Evolutionary conservation across 1,140 invertebrate species (phyloP).

Genomic region (Aphaenogaster rudis): DNA sequence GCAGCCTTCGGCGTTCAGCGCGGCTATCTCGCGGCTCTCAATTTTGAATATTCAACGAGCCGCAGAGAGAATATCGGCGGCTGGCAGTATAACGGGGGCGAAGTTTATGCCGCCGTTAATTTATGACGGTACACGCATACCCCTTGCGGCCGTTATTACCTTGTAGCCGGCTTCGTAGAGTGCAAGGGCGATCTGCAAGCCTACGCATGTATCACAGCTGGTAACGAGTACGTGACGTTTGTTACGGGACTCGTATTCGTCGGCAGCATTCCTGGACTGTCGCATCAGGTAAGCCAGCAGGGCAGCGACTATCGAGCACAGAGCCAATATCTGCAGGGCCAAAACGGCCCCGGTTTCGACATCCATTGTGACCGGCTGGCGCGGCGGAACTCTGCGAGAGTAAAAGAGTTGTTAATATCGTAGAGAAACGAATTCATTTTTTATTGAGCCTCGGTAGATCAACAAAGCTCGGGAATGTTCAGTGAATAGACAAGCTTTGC

Average conservation of each 20-base stretch:
- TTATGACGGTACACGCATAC: slow-evolving; percentile 30
- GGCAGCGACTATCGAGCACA: slow-evolving; percentile 93
- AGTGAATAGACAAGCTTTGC: neutral
- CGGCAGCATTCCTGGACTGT: slow-evolving; percentile 89
- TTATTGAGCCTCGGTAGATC: neutral
- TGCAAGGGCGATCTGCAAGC: slow-evolving; percentile 89
- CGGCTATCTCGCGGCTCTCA: neutral
- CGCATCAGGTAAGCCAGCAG: slow-evolving; percentile 91
- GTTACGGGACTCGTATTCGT: slow-evolving; percentile 82
- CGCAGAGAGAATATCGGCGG: slow-evolving; percentile 39
- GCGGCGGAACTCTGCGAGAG: neutral
- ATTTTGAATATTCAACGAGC: slow-evolving; percentile 48
- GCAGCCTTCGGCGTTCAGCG: slow-evolving; percentile 12
- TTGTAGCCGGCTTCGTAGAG: slow-evolving; percentile 84
- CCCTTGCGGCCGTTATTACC: slow-evolving; percentile 72
- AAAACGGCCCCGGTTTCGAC: slow-evolving; percentile 92
- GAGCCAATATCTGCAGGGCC: slow-evolving; percentile 92
- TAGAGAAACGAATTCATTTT: neutral
- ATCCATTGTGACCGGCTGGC: slow-evolving; percentile 88
- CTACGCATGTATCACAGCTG: slow-evolving; percentile 91
- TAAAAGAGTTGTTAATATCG: slow-evolving; percentile 11
- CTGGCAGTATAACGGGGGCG: slow-evolving; percentile 6
- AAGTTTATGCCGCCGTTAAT: slow-evolving; percentile 43
- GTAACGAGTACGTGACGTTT: slow-evolving; percentile 90
- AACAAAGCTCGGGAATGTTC: neutral